Evolutionary conservation across 2,113 vertebrate species (phyloP), one percentile per base, ranked within the genome.

Genomic region (Lasiurus cinereus): DNA sequence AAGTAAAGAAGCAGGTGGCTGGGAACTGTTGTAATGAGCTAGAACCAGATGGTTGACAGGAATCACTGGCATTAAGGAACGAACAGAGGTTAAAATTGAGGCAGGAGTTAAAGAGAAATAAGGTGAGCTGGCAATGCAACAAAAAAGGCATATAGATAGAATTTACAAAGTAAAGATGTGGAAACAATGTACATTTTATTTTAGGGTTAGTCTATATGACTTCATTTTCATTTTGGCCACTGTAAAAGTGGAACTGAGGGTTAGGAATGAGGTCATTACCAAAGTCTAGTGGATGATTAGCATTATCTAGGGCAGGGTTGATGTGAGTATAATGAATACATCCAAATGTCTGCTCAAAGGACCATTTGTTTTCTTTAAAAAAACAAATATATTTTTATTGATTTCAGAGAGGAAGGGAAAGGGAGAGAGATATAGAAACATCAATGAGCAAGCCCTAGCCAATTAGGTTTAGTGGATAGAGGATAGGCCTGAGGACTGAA

Each of bases 81-180:
- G 14, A 95, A 43, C 8, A 36, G n/a, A 89, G n/a, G 50, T 73
- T 80, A 67, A 92, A 69, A 73, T 11, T 56, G 48, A 96, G 6
- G 36, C 11, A 59, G 24, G 8, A 19, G 15, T 46, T 88, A 11
- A 70, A 69, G 48, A 64, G 12, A 67, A 83, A 74, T 18, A 76
- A 64, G 18, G 4, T 50, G 21, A 83, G 2, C 46, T 88, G 79
- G 11, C 21, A 76, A 31, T 48, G 33, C 16, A 7, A 73, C 72
- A 70, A 13, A 78, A 94, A 54, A 1, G 22, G 1, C 54, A 6
- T 46, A 50, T 62, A 43, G 24, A 29, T 48, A 36, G 46, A 69
- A 6, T 85, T 33, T 66, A 78, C 33, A 64, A 56, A 88, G 14
- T 33, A 3, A 11, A 93, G 14, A 27, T 91, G 31, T 62, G 19